Evolutionary conservation across 2,113 vertebrate species (phyloP).

Genomic region (Ammodytes marinus): DNA sequence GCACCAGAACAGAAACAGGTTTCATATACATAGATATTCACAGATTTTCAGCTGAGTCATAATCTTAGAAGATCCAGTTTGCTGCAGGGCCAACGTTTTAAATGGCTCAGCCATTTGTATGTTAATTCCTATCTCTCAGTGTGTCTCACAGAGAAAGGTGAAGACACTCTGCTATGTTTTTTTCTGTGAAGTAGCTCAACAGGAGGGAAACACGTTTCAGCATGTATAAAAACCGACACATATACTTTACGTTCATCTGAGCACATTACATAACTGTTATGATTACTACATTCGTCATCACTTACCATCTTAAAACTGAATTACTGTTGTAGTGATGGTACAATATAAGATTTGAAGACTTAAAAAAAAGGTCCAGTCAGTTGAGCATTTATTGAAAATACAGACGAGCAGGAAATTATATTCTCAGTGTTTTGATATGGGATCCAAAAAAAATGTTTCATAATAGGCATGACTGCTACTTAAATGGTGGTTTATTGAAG

Average conservation of each 20-base stretch:
- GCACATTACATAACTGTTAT: conserved; percentile 51
- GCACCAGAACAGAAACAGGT: conserved; percentile 22
- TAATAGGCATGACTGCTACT: neutral
- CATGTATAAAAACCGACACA: conserved; percentile 1
- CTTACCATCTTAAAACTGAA: conserved; percentile 48
- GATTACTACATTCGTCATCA: conserved; percentile 56
- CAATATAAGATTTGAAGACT: too few relatives aligned
- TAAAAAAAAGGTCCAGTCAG: neutral
- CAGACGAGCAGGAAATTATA: neutral
- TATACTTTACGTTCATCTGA: conserved; percentile 32
- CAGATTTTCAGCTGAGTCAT: conserved; percentile 65
- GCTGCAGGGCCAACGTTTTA: conserved; percentile 52
- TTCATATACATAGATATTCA: conserved; percentile 21
- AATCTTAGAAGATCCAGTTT: conserved; percentile 54
- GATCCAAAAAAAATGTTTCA: neutral
- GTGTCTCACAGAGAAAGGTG: conserved; percentile 54
- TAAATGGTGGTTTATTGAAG: neutral
- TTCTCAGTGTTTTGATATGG: conserved; percentile 6
- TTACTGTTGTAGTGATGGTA: conserved; percentile 18
- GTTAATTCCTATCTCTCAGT: conserved; percentile 59
- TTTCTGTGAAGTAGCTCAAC: conserved; percentile 49
- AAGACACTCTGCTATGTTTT: conserved; percentile 33
- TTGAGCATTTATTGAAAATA: conserved; percentile 18
- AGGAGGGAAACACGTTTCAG: conserved; percentile 16
- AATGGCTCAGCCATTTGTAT: conserved; percentile 27